These are phyloP conservation scores for Lissocephala sabroskyi DNA, from an alignment of 2,888 invertebrate species.

Conservation along the genomic window DNA sequence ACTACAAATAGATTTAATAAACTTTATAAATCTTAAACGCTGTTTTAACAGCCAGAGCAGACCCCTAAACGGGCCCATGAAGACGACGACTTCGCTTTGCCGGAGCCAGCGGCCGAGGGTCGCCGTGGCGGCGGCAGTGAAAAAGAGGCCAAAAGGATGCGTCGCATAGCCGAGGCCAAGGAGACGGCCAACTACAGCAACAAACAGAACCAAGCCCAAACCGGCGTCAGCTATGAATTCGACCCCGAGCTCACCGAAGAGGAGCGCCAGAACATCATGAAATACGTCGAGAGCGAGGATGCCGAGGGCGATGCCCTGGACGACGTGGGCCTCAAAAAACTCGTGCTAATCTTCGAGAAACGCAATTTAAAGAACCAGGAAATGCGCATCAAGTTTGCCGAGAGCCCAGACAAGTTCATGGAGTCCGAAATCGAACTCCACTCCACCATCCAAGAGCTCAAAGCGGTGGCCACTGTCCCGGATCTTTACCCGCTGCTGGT, in stretches of 20 bases:
- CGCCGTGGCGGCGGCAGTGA: slow-evolving; percentile 72
- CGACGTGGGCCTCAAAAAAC: slow-evolving; percentile 88
- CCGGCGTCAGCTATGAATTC: slow-evolving; percentile 39
- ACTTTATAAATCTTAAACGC: no score
- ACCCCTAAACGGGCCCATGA: slow-evolving; percentile 80
- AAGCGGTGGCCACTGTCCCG: slow-evolving; percentile 95
- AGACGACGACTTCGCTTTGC: slow-evolving; percentile 77
- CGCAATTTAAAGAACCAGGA: slow-evolving; percentile 94
- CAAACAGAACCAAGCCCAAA: slow-evolving; percentile 69
- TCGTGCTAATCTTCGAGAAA: slow-evolving; percentile 95
- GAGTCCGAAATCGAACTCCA: slow-evolving; percentile 96
- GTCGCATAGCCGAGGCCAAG: slow-evolving; percentile 76
- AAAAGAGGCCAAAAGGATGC: slow-evolving; percentile 77
- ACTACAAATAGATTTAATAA: no score
- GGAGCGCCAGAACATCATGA: slow-evolving; percentile 85
- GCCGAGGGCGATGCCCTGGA: slow-evolving; percentile 90
- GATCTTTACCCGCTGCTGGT: slow-evolving; percentile 94
- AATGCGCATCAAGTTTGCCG: slow-evolving; percentile 98
- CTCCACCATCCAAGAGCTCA: slow-evolving; percentile 89
- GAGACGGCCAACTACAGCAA: slow-evolving; percentile 73
- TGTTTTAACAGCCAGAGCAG: slow-evolving; percentile 87
- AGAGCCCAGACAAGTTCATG: slow-evolving; percentile 98
- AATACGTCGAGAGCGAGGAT: slow-evolving; percentile 87
- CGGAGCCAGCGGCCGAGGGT: slow-evolving; percentile 70
- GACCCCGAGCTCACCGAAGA: slow-evolving; percentile 77